Evolutionary conservation across 2,888 invertebrate species (phyloP), one percentile per base, ranked within the genome.

Genomic region (Caenorhabditis angaria): DNA sequence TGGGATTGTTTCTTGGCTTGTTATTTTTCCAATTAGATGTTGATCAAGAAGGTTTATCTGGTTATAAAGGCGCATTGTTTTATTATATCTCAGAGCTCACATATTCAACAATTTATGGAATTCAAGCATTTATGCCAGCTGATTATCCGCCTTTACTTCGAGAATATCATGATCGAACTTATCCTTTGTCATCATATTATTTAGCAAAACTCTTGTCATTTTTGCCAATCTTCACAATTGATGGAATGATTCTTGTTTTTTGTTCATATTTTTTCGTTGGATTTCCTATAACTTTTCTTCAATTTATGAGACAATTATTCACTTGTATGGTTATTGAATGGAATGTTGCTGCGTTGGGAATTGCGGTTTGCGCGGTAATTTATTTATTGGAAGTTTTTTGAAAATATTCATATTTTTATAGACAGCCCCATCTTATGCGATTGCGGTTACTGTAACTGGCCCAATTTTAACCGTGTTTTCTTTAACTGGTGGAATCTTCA

Each of bases 111-210:
- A 92, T 94, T 18, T 94, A 94, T 87, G 93, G 94, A 70, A 95
- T 96, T 53, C 92, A 95, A 73, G 93, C 83, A 8, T 93, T 94
- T 47, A 95, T 96, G 88, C 94, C 94, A 80, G 91, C 92, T 0
- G 95, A 96, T 88, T 90, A 94, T 48, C 94, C 94, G 0, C 92
- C 95, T 69, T 94, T 95, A 88, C 90, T 94, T 76, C 90, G 94
- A n/a, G 96, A 96, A 88, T 93, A 95, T 83, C 91, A 92, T 77
- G 94, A 93, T 87, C 94, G 94, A 28, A 93, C 95, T 91, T 96
- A 96, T 85, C 91, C 94, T 57, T 93, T 84, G n/a, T 68, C 69
- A 4, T 70, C 71, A 27, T 86, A 85, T 65, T 85, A 83, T 72
- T 41, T 82, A 5, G 80, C 82, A 8, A 81, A 77, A 73, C 79